phyloP scores from a whole-genome alignment of 1,140 invertebrate species.

The Cydia strobilella region DNA sequence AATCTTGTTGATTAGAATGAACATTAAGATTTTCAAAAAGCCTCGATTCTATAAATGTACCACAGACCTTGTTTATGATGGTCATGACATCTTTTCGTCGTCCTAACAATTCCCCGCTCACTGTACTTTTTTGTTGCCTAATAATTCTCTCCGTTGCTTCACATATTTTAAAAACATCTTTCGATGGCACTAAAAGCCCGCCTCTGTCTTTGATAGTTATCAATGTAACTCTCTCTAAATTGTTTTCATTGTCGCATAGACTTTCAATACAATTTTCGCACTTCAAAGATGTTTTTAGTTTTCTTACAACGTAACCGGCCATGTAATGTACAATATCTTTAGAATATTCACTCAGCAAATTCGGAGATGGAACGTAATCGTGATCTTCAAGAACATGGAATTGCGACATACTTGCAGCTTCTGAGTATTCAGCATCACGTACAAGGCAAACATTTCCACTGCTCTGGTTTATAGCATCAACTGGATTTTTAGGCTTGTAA shows the following conservation, averaged over 20 bases:
- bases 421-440: not conserved
- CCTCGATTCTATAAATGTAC: not conserved
- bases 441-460: not conserved
- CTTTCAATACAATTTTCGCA: slow-evolving; percentile 16
- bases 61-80: not conserved
- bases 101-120: not conserved
- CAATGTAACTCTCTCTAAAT: not conserved
- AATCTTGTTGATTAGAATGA: not conserved
- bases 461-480: not conserved
- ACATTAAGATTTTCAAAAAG: slow-evolving; percentile 7
- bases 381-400: slow-evolving; percentile 7
- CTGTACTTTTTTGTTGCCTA: not conserved
- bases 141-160: not conserved
- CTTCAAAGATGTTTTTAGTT: slow-evolving; percentile 2
- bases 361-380: not conserved
- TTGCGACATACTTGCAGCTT: not conserved
- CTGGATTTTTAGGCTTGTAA: not conserved
- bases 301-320: slow-evolving; percentile 18
- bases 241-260: too few relatives aligned
- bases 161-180: slow-evolving; percentile 14
- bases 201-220: slow-evolving; percentile 29
- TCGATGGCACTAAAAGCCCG: slow-evolving; percentile 10
- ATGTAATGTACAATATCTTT: slow-evolving; percentile 14
- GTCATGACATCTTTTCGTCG: not conserved
- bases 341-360: not conserved